Evolutionary conservation across 2,113 vertebrate species (phyloP).

Genomic region (Laterallus jamaicensis): DNA sequence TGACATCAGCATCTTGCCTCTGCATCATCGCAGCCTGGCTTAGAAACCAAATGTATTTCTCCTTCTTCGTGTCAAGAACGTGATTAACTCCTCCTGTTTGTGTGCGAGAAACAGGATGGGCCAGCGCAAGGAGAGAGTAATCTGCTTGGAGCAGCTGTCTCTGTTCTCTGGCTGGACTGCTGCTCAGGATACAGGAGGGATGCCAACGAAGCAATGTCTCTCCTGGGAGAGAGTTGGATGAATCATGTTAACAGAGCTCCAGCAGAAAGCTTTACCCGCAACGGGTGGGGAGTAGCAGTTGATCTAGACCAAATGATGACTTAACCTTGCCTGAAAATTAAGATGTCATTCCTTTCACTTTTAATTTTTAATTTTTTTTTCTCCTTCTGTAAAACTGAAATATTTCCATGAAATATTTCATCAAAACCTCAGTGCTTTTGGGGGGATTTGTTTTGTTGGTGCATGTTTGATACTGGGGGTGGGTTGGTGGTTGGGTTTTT

Average conservation of each 20-base stretch:
- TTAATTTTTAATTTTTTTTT: neutral
- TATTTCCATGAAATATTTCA: neutral
- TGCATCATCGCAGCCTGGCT: neutral
- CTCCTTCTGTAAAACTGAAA: neutral
- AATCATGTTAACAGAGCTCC: neutral
- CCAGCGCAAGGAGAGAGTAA: neutral
- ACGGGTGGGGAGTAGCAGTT: conserved; percentile 43
- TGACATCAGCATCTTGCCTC: neutral
- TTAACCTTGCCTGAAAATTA: conserved; percentile 31
- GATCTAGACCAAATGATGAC: conserved; percentile 24
- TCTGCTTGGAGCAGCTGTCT: conserved; percentile 37
- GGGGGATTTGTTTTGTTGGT: neutral
- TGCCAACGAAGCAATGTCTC: conserved; percentile 19
- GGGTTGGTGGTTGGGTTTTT: neutral
- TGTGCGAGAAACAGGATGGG: neutral
- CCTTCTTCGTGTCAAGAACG: neutral
- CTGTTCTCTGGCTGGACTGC: neutral
- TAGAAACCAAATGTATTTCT: neutral
- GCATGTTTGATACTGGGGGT: no score
- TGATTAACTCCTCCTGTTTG: conserved; percentile 39
- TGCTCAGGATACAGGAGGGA: conserved; percentile 41
- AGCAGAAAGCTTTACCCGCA: neutral
- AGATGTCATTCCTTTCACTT: neutral
- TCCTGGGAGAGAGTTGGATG: conserved; percentile 30
- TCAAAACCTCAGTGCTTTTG: neutral